Percentiles rank a stretch among this genome's conserved stretches.
Conservation (phyloP, 2,888 invertebrate genomes). For the Malthinus seriepunctatus region DNA sequence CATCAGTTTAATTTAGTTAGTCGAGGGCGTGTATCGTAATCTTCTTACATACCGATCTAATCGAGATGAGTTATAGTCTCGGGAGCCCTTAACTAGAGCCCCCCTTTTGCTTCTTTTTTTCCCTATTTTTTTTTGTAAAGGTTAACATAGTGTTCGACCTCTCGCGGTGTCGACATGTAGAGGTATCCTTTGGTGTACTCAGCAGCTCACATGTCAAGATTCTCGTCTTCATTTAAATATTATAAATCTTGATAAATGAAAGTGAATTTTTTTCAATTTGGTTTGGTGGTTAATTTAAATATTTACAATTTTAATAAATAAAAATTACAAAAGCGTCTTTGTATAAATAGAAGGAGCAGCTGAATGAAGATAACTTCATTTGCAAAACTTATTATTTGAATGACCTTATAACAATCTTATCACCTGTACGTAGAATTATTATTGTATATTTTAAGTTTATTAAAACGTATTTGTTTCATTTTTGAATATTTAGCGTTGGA, state of each 20-base stretch:
- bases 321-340: too few relatives aligned
- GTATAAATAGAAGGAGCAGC: too few relatives aligned
- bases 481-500: neutral
- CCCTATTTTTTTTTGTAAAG: slow-evolving; percentile 14
- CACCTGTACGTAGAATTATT: too few relatives aligned
- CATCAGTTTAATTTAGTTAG: slow-evolving; percentile 49
- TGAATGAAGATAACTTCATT: too few relatives aligned
- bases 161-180: slow-evolving; percentile 21
- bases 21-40: slow-evolving; percentile 46
- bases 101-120: slow-evolving; percentile 24
- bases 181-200: slow-evolving; percentile 21
- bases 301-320: too few relatives aligned
- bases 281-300: too few relatives aligned
- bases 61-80: slow-evolving; percentile 47
- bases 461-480: too few relatives aligned
- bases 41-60: slow-evolving; percentile 49
- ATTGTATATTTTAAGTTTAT: too few relatives aligned
- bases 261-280: too few relatives aligned
- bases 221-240: slow-evolving; percentile 5
- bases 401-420: too few relatives aligned
- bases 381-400: too few relatives aligned
- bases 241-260: neutral
- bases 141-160: slow-evolving; percentile 26
- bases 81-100: slow-evolving; percentile 23
- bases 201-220: slow-evolving; percentile 12